Evolutionary conservation across 2,113 vertebrate genomes (phyloP).

Genomic region (Eudyptes chrysolophus): DNA sequence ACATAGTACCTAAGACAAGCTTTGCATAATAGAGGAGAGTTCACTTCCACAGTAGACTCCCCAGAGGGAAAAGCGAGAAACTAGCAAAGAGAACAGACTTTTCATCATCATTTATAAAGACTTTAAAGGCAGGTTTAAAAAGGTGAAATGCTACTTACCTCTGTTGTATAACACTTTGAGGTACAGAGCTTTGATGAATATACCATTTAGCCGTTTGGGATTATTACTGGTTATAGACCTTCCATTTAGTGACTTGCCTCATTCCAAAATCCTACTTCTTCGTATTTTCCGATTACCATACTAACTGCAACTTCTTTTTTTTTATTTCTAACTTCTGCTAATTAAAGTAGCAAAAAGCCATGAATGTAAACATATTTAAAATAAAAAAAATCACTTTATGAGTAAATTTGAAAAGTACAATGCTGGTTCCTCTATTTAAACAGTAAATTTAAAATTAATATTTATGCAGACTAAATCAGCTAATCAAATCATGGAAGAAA

Average conservation of each 20-base stretch:
- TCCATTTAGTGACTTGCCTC: not conserved
- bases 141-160: not conserved
- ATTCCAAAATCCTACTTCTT: not conserved
- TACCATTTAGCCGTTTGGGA: not conserved
- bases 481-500: not conserved
- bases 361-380: not conserved
- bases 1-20: not conserved
- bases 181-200: not conserved
- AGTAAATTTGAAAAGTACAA: not conserved
- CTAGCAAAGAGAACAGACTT: not conserved
- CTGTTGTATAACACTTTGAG: not conserved
- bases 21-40: slow-evolving; percentile 1
- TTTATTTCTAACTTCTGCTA: not conserved
- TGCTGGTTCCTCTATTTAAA: not conserved
- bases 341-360: not conserved
- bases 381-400: not conserved
- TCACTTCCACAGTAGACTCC: not conserved
- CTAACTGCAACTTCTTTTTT: not conserved
- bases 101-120: not conserved
- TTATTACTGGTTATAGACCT: not conserved
- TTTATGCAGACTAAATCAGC: not conserved
- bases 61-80: not conserved
- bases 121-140: not conserved
- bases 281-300: not conserved
- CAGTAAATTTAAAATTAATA: not conserved